Base-by-base conservation (phyloP, 2,797 vertebrate genomes). In the Neostethus bicornis region DNA sequence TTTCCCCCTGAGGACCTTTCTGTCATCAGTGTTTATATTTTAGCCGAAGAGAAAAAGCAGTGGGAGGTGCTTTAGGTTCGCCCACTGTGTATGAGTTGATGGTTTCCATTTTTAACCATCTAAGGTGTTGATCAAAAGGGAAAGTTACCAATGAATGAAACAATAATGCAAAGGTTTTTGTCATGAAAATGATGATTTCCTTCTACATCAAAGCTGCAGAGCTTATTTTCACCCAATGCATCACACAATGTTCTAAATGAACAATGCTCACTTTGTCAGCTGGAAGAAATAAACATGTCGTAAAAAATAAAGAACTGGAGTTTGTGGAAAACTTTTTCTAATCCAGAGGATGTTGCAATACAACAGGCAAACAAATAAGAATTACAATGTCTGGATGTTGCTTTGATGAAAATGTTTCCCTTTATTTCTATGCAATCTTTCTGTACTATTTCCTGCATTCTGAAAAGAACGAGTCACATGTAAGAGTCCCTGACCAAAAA, bases 71-170 rank as follows among this genome's bases (percentile, higher is more conserved):
- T 51, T 5, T 16, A 12, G 26, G 32, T n/a, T 17, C 37, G 63
- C 4, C 44, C 20, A 14, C 45, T 41, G 2, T 13, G 35, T 4
- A 2, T 57, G 58, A 73, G 59, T 38, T 60, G 10, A 79, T 50
- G 55, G 60, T 81, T 81, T 77, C 54, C 69, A 57, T 48, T 62
- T 66, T 55, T 44, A 47, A 49, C 1, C 23, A 39, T 44, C 34
- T 10, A 28, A 37, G 6, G 13, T 25, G 45, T 58, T 24, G 55
- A 58, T 49, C 46, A 12, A 43, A 26, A 26, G 61, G 63, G 23
- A n/a, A 42, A 29, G 19, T 20, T 31, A 3, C 43, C 17, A 52
- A 48, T 32, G 17, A 23, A 4, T 14, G 56, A 51, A 75, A 70
- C 21, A 31, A 26, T 47, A 45, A 42, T 67, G 68, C 34, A 65